Conservation (phyloP, 2,113 vertebrate species). For the Triplophysa siluroides region DNA sequence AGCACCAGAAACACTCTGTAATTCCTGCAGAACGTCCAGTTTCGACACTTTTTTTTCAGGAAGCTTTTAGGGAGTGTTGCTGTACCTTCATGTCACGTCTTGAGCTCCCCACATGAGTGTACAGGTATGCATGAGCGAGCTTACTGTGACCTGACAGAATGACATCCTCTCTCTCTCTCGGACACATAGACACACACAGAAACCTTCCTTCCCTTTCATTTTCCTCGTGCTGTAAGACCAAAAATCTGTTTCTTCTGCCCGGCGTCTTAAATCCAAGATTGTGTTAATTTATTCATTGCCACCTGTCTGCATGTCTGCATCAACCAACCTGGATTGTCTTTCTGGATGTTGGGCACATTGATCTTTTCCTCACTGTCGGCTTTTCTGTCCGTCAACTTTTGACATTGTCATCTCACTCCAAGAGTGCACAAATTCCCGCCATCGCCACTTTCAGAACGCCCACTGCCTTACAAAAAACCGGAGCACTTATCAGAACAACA, state of each 20-base stretch:
- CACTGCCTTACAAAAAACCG: neutral
- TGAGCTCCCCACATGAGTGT: conserved; percentile 42
- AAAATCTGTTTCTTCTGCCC: neutral
- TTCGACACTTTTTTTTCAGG: conserved; percentile 18
- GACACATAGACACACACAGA: neutral
- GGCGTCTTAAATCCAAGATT: neutral
- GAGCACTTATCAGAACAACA: conserved; percentile 1
- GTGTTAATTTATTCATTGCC: conserved; percentile 11
- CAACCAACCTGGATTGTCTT: neutral
- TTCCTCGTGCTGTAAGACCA: neutral
- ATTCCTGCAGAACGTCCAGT: neutral
- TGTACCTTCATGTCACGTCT: conserved; percentile 35
- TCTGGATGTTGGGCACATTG: neutral
- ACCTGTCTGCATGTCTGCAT: conserved; percentile 9
- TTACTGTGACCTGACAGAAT: conserved; percentile 57
- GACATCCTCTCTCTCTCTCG: conserved; percentile 33
- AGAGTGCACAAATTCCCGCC: neutral
- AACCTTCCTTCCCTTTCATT: neutral
- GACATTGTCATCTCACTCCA: neutral
- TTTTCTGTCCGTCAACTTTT: conserved; percentile 5
- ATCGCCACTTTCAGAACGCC: neutral
- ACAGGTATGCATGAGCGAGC: conserved; percentile 52
- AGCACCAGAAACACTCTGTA: neutral
- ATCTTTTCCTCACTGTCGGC: neutral
- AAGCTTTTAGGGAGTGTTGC: conserved; percentile 23